phyloP scores from a whole-genome alignment of 64 coral and sea anemone species.

The Orbicella faveolata region DNA sequence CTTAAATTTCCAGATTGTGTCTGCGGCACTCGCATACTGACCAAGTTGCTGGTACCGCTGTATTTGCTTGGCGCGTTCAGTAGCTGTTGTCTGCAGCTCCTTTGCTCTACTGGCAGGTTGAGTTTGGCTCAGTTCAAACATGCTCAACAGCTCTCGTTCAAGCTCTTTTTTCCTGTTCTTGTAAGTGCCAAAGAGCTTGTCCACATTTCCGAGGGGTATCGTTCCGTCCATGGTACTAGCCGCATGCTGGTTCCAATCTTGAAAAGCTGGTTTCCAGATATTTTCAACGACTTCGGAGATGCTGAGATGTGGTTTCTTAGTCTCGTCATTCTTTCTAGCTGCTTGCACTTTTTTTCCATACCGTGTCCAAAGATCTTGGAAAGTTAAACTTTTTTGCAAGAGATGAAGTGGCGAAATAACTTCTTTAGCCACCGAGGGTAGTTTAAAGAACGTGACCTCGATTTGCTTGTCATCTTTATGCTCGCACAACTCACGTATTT shows the following conservation, averaged over 20 bases:
- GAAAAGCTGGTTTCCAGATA: slow-evolving; percentile 29
- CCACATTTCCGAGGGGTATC: slow-evolving; percentile 18
- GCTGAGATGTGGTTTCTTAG: neutral
- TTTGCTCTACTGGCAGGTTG: neutral
- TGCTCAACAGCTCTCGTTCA: neutral
- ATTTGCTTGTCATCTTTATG: neutral
- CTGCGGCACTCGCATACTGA: slow-evolving; percentile 44
- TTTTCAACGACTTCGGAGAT: slow-evolving; percentile 13
- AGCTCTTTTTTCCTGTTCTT: neutral
- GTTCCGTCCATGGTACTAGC: neutral
- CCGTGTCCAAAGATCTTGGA: slow-evolving; percentile 37
- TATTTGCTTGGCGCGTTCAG: neutral
- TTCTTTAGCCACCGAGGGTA: neutral
- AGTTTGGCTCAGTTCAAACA: neutral
- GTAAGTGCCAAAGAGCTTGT: slow-evolving; percentile 30
- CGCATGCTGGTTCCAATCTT: slow-evolving; percentile 1
- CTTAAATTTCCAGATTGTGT: slow-evolving; percentile 67
- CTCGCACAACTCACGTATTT: slow-evolving; percentile 7
- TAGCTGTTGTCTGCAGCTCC: neutral
- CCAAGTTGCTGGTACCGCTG: slow-evolving; percentile 27
- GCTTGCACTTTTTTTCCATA: neutral
- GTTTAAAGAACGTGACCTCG: slow-evolving; percentile 17
- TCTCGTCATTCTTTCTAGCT: slow-evolving; percentile 8
- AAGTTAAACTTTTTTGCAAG: slow-evolving; percentile 3
- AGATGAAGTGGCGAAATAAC: neutral